phyloP scores from a whole-genome alignment of 2,113 vertebrate species.

The Notarius quadriscutis region DNA sequence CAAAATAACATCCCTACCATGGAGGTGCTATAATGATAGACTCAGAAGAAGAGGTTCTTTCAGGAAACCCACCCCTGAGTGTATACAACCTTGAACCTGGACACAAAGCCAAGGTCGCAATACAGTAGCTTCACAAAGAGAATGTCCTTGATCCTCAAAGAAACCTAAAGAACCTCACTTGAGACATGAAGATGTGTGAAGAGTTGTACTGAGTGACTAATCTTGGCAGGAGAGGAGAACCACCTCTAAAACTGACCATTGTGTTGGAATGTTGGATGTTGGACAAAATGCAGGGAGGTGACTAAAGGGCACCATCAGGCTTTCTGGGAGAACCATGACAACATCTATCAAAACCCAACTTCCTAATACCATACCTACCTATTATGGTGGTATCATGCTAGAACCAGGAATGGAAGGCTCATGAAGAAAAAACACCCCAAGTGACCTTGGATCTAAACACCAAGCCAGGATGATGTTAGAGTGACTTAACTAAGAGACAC shows the following conservation, averaged over 20 bases:
- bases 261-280: not conserved
- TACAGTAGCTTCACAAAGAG: not conserved
- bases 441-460: not conserved
- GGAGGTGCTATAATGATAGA: not conserved
- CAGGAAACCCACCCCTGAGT: not conserved
- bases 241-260: not conserved
- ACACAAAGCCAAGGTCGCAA: not conserved
- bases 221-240: not conserved
- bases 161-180: not conserved
- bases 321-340: not conserved
- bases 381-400: not conserved
- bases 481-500: not conserved
- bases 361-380: not conserved
- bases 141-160: not conserved
- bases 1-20: not conserved
- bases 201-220: not conserved
- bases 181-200: not conserved
- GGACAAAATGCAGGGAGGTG: not conserved
- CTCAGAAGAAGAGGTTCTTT: not conserved
- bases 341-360: not conserved
- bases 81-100: not conserved
- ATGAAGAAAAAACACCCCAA: not conserved
- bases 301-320: not conserved
- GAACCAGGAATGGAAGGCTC: not conserved
- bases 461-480: no score